Percentiles rank a stretch among this genome's conserved stretches.
These are phyloP conservation scores for Oreochromis niloticus DNA, from an alignment of 2,113 vertebrate genomes.

Conservation along the genomic window DNA sequence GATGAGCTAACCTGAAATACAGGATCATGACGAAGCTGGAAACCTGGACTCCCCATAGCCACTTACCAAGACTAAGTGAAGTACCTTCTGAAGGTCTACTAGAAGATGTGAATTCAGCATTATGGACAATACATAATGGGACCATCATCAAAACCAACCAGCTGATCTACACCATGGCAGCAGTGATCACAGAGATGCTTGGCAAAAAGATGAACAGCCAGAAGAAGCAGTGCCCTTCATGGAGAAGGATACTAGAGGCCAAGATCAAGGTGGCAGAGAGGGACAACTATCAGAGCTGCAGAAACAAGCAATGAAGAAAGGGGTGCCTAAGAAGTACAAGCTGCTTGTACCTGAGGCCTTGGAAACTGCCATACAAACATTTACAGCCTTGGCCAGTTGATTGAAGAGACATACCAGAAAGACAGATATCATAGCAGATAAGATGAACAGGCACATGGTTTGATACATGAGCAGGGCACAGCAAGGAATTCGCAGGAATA, in stretches of 20 bases:
- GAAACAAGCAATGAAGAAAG: neutral
- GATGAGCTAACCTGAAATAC: neutral
- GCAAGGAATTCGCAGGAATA: neutral
- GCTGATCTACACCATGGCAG: neutral
- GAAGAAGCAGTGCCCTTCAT: neutral
- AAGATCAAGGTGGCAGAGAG: neutral
- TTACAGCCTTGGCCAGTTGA: neutral
- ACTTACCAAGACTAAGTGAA: neutral
- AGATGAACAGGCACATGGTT: neutral
- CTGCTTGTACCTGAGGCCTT: neutral
- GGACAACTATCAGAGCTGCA: neutral
- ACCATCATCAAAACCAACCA: neutral
- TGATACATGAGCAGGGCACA: too few species aligned
- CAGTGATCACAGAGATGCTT: neutral
- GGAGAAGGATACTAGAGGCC: neutral
- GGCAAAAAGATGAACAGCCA: neutral
- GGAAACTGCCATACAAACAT: neutral
- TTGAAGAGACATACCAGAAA: neutral
- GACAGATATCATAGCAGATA: neutral
- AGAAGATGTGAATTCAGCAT: neutral
- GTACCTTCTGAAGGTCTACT: neutral
- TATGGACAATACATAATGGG: neutral
- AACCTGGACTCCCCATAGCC: neutral
- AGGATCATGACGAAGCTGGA: neutral
- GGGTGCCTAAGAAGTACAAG: neutral